These are phyloP conservation scores for Charaxes varanes DNA, from an alignment of 1,140 invertebrate genomes.

Conservation along the genomic window DNA sequence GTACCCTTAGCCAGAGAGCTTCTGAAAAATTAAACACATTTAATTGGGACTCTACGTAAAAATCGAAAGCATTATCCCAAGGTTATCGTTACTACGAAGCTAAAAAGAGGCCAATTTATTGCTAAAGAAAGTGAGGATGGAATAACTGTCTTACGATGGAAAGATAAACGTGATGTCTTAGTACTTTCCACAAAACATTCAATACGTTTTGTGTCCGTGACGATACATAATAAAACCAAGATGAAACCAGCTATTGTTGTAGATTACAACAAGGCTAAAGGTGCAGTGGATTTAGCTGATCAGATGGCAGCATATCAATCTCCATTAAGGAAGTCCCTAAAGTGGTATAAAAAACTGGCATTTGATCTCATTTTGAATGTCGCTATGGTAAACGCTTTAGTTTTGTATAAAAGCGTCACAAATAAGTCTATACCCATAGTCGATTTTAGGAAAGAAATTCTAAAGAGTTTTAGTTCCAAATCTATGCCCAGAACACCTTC, in stretches of 20 bases:
- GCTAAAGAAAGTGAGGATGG: slow-evolving; percentile 45
- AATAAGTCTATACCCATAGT: slow-evolving; percentile 8
- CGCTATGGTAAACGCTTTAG: slow-evolving; percentile 36
- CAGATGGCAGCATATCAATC: slow-evolving; percentile 9
- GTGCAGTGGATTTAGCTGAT: slow-evolving; percentile 4
- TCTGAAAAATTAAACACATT: slow-evolving; percentile 50
- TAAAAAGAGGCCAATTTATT: slow-evolving; percentile 44
- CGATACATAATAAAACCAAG: background rate
- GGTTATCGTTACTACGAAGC: slow-evolving; percentile 40
- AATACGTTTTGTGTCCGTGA: slow-evolving; percentile 1
- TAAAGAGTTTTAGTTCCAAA: slow-evolving; percentile 16
- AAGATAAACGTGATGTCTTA: slow-evolving; percentile 51
- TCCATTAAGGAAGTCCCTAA: slow-evolving; percentile 35
- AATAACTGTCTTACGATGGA: slow-evolving; percentile 59
- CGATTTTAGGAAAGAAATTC: slow-evolving; percentile 23
- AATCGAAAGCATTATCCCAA: slow-evolving; percentile 49
- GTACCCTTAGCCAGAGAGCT: slow-evolving; percentile 46
- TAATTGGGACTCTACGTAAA: slow-evolving; percentile 55
- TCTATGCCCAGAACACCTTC: slow-evolving; percentile 13
- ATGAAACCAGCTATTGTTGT: background rate
- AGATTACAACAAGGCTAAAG: slow-evolving; percentile 4
- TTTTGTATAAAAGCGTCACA: slow-evolving; percentile 16
- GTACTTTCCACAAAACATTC: slow-evolving; percentile 53
- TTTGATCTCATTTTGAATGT: slow-evolving; percentile 43
- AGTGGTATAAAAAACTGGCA: slow-evolving; percentile 48